Evolutionary conservation across 2,888 invertebrate genomes (phyloP).

Genomic region (Metellina segmentata): DNA sequence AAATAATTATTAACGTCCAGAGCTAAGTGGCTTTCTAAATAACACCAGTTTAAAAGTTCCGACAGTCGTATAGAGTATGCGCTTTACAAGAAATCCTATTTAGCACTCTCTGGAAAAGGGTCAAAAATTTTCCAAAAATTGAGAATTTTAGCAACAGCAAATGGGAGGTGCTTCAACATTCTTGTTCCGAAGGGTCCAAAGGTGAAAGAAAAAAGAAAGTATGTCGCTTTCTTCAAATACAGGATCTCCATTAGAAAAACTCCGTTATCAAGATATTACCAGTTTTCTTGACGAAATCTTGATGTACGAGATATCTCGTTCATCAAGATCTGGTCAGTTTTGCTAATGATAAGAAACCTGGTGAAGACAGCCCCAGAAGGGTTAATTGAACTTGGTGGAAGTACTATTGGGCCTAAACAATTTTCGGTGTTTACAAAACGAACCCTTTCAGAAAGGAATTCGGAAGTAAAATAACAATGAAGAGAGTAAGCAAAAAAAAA

Average conservation of each 20-base stretch:
- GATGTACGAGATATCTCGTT: too few species aligned
- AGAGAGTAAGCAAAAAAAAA: too few species aligned
- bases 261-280: not conserved
- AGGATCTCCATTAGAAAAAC: constrained; percentile 27
- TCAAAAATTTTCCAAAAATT: not conserved
- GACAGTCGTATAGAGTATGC: too few species aligned
- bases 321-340: too few species aligned
- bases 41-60: not conserved
- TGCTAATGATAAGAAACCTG: too few species aligned
- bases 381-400: too few species aligned
- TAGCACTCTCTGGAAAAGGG: constrained; percentile 20
- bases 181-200: not conserved
- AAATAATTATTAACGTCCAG: not conserved
- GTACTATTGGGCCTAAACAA: too few species aligned
- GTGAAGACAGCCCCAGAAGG: too few species aligned
- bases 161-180: not conserved
- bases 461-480: too few species aligned
- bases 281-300: too few species aligned
- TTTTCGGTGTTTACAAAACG: too few species aligned
- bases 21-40: not conserved
- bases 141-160: not conserved
- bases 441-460: too few species aligned
- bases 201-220: constrained; percentile 19
- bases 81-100: not conserved
- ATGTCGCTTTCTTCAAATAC: constrained; percentile 12